A percentile compares a stretch with the other conserved stretches of the same genome.
These are phyloP conservation scores for Gallinago jamesoni DNA, from an alignment of 2,113 vertebrate species.

Conservation along the genomic window DNA sequence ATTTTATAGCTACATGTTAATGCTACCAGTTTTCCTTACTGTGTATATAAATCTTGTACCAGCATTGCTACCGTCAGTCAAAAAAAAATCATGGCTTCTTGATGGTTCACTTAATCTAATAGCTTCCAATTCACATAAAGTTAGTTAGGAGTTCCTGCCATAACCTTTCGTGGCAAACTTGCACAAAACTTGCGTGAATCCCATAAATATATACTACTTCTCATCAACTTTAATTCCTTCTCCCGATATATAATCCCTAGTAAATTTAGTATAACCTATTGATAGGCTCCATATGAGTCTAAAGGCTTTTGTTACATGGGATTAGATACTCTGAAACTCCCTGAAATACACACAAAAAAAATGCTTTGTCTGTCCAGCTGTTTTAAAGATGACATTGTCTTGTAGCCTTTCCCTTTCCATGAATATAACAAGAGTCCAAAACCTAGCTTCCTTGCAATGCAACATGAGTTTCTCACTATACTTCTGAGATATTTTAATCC, in stretches of 20 bases:
- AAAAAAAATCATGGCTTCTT: neutral
- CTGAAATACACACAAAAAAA: neutral
- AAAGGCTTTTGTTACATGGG: neutral
- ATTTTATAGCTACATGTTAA: conserved; percentile 27
- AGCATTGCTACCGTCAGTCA: neutral
- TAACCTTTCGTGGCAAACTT: neutral
- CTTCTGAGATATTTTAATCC: neutral
- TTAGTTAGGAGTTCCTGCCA: conserved; percentile 5
- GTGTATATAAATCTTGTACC: conserved; percentile 30
- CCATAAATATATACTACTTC: neutral
- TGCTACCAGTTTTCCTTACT: conserved; percentile 28
- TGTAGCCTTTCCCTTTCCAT: neutral
- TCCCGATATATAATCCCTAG: neutral
- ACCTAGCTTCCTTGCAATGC: neutral
- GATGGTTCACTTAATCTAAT: conserved; percentile 1
- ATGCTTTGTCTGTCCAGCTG: neutral
- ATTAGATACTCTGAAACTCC: neutral
- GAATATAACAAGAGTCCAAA: neutral
- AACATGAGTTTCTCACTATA: neutral
- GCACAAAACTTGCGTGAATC: neutral
- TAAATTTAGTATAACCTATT: neutral
- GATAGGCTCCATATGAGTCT: neutral
- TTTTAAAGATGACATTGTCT: neutral
- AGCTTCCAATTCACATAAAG: conserved; percentile 10
- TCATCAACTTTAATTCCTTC: neutral